Evolutionary conservation across 2,888 invertebrate genomes (phyloP).

Genomic region (Caenorhabditis plicata): DNA sequence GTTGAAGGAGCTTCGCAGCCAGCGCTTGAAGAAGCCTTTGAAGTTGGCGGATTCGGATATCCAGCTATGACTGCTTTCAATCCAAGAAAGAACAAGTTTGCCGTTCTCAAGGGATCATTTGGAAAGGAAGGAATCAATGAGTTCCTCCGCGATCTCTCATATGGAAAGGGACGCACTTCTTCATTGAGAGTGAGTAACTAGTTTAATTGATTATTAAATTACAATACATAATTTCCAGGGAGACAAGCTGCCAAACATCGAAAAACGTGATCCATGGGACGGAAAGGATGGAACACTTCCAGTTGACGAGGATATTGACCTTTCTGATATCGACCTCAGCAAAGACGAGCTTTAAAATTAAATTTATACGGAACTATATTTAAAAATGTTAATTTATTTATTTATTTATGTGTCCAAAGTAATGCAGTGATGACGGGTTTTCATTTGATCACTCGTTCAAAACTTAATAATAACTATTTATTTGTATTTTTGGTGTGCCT

Average conservation of each 20-base stretch:
- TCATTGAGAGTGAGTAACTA: conserved; percentile 72
- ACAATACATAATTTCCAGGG: conserved; percentile 68
- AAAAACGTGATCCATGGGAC: conserved; percentile 68
- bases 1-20: conserved; percentile 84
- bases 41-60: conserved; percentile 97
- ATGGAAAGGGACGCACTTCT: conserved; percentile 87
- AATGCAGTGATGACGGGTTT: too few species aligned
- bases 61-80: conserved; percentile 97
- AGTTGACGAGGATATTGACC: conserved; percentile 68
- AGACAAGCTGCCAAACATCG: conserved; percentile 70
- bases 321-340: conserved; percentile 69
- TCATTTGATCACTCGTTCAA: too few species aligned
- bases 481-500: too few species aligned
- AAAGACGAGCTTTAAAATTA: conserved; percentile 59
- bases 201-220: not conserved
- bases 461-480: too few species aligned
- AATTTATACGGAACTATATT: too few species aligned
- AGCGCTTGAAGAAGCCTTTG: conserved; percentile 82
- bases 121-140: conserved; percentile 83
- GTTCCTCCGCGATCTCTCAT: conserved; percentile 88
- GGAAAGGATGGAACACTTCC: conserved; percentile 70
- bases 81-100: conserved; percentile 93
- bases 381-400: too few species aligned
- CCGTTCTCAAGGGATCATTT: conserved; percentile 88
- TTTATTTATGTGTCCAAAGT: too few species aligned